Base-by-base conservation (phyloP, 2,888 invertebrate genomes). In the Spisula solida region DNA sequence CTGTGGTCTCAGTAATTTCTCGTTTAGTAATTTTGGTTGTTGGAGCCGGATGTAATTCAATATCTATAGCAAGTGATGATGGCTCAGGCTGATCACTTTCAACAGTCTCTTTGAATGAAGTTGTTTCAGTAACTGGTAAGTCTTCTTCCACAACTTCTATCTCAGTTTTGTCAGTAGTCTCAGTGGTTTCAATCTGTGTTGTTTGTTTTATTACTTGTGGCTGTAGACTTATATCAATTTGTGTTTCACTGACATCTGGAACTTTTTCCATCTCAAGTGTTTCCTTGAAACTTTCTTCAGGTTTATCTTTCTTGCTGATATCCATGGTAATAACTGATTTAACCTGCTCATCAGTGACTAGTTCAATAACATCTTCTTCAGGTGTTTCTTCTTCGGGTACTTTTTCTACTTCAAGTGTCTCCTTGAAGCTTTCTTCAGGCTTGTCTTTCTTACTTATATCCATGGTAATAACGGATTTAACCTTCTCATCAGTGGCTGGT, bases 21-120 rank as follows among this genome's bases (percentile, higher is more conserved):
- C 75, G 56, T 60, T 78, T 47, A 31, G 84, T 81, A 25, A 86
- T 41, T 51, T 83, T 84, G 10, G 34, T 81, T 75, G 48, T 10
- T 89, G 29, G 81, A 12, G 25, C 18, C 25, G 79, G 55, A 18
- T 31, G 41, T 29, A 81, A 51, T 55, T 78, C 82, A 55, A 88
- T 79, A 48, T 87, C 83, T 55, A 88, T 88, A 41, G 82, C 89
- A 31, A 80, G 82, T 47, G 55, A 55, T 14, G 78, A 41, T 85
- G 83, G 85, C 78, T 85, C 86, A 81, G 85, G 84, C 48, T 70
- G 82, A 66, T 86, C 86, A 84, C 83, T 79, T 41, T 91, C 87
- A 20, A 91, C 34, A 25, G 75, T 82, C 85, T 91, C 87, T 66
- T 82, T 83, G 70, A 84, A 88, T 31, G 82, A 81, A 16, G 78